phyloP scores from a whole-genome alignment of 2,113 vertebrate species.

The Podocnemis expansa region DNA sequence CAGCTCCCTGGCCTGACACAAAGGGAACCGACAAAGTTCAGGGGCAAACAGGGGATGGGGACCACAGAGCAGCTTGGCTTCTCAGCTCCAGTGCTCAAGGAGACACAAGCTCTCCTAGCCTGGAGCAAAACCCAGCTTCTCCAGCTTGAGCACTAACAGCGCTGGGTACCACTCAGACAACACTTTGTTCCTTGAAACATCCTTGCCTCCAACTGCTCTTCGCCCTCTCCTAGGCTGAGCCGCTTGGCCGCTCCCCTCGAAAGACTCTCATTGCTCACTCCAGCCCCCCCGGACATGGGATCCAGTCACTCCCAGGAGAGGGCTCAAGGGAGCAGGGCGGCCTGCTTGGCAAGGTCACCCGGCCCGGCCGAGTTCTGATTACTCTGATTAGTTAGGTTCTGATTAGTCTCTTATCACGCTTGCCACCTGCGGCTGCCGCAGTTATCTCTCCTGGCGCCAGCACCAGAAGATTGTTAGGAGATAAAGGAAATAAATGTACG shows the following conservation, averaged over 20 bases:
- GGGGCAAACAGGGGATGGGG: background rate
- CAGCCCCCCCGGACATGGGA: background rate
- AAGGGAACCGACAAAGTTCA: background rate
- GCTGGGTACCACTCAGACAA: background rate
- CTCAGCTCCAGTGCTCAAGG: background rate
- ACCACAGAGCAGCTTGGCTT: background rate
- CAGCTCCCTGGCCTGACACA: background rate
- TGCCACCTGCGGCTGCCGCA: background rate
- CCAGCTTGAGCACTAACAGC: background rate
- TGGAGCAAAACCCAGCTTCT: background rate
- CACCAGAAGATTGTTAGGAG: background rate
- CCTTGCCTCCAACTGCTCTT: background rate
- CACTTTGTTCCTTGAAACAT: background rate
- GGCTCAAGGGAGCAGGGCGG: no score
- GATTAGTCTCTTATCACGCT: slow-evolving; percentile 17
- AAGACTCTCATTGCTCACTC: background rate
- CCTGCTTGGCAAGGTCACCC: background rate
- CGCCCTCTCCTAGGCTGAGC: background rate
- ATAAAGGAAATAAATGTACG: background rate
- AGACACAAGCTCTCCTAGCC: background rate
- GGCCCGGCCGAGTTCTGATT: accelerated
- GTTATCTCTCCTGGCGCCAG: background rate
- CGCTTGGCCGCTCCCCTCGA: no score
- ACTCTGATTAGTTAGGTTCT: no score
- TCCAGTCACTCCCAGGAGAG: no score